These are phyloP conservation scores for Dolichotis patagonum DNA, from an alignment of 2,113 vertebrate species.

Conservation along the genomic window DNA sequence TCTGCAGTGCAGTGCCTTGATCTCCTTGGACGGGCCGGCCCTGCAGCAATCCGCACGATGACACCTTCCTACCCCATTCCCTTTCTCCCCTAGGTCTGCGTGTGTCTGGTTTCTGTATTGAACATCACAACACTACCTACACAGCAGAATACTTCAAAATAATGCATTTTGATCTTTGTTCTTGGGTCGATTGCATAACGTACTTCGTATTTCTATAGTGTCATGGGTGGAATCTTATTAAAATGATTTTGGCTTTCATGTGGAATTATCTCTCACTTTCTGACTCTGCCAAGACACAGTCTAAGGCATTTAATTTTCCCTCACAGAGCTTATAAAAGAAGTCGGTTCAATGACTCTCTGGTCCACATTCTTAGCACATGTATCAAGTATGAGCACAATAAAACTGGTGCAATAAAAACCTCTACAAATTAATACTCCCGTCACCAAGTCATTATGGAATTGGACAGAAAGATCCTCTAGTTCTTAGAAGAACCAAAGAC, in stretches of 20 bases:
- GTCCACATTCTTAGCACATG: not conserved
- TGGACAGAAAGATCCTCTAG: not conserved
- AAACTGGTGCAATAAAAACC: not conserved
- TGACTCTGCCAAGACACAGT: not conserved
- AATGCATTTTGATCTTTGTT: not conserved
- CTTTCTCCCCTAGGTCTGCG: not conserved
- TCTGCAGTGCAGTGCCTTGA: rapidly evolving
- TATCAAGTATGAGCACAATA: not conserved
- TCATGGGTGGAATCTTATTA: not conserved
- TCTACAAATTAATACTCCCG: not conserved
- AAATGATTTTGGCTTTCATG: not conserved
- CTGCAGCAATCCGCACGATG: not conserved
- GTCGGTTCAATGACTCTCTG: not conserved
- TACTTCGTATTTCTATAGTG: not conserved
- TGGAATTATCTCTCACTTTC: not conserved
- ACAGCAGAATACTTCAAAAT: not conserved
- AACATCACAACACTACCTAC: not conserved
- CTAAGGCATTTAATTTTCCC: not conserved
- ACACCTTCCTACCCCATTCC: not conserved
- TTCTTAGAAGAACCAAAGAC: not conserved
- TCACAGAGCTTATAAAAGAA: not conserved
- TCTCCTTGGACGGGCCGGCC: no score
- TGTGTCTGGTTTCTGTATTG: not conserved
- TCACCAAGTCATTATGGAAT: not conserved
- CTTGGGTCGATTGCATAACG: not conserved